Evolutionary conservation across 2,888 invertebrate species (phyloP), one percentile per base, ranked within the genome.

Genomic region (Lypha dubia): DNA sequence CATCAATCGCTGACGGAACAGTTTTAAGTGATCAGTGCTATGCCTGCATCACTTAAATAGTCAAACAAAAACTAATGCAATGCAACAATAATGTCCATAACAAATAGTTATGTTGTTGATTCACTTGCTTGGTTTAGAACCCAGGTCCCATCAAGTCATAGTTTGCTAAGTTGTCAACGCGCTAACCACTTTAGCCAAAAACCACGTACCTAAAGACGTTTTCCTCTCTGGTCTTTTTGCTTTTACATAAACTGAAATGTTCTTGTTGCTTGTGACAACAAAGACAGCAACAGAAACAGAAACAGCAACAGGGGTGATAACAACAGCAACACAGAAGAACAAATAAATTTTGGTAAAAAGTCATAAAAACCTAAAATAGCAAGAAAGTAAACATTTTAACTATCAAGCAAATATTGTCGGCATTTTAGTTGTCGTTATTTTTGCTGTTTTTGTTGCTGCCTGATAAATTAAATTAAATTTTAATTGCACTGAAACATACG

Each of bases 391-490:
- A 7, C 44, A 7, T 65, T 44, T 46, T 13, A n/a, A 53, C 20
- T 32, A n/a, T 17, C 8, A 74, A 41, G 13, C 15, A 17, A 24
- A 35, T 24, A 8, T 62, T 22, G 32, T 15, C 44, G 5, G 11
- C 51, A 20, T 63, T 32, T 13, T 7, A 44, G 35, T 38, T 49
- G n/a, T 28, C 28, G 28, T 28, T 28, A 5, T 28, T 58, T 49
- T 38, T 58, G 20, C 22, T 58, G 65, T 13, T 56, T n/a, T 28
- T 58, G 65, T 13, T 56, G 20, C 49, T 53, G 24, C 20, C 35
- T 4, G 58, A 65, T 24, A 38, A 13, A 58, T 60, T 41, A 63
- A 73, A 79, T 79, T 58, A 74, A 74, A 67, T 49, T 67, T 74
- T 74, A 80, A 73, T 80, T 80, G 41, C 51, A 41, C 17, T 65